Conservation (phyloP, 1,140 invertebrate genomes). For the Temnothorax nylanderi region DNA sequence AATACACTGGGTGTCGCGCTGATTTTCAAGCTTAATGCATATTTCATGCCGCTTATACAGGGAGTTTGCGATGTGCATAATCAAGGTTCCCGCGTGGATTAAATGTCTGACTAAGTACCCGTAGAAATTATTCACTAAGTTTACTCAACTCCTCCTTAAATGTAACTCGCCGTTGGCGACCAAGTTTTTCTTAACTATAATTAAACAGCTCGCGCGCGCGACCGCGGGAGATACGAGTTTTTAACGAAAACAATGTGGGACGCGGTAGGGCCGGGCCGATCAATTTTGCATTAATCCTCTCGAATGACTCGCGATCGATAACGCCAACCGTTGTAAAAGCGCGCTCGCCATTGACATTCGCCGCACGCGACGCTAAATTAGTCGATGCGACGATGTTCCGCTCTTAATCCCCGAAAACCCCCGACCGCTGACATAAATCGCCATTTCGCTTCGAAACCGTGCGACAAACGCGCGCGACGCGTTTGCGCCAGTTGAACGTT, state of each 20-base stretch:
- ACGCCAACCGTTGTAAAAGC: background rate
- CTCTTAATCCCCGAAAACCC: background rate
- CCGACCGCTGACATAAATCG: conserved; percentile 23
- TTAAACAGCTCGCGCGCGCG: conserved; percentile 21
- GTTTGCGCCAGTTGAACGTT: too few species aligned
- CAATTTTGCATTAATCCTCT: conserved; percentile 25
- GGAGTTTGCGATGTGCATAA: conserved; percentile 51
- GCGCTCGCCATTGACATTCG: background rate
- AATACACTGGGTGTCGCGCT: conserved; percentile 46
- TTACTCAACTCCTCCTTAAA: conserved; percentile 55
- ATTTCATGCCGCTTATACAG: conserved; percentile 53
- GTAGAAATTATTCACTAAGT: conserved; percentile 57
- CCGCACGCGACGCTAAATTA: conserved; percentile 5
- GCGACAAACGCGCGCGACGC: background rate
- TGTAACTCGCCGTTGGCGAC: conserved; percentile 37
- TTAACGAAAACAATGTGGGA: conserved; percentile 19
- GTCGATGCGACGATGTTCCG: background rate
- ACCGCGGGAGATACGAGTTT: conserved; percentile 1
- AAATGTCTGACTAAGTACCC: conserved; percentile 54
- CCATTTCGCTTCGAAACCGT: background rate
- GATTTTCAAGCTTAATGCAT: conserved; percentile 55
- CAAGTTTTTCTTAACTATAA: conserved; percentile 33
- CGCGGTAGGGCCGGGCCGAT: background rate
- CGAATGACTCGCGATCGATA: background rate
- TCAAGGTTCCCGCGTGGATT: conserved; percentile 52